phyloP scores from a whole-genome alignment of 2,888 invertebrate species.

The Branchipolynoe longqiensis region DNA sequence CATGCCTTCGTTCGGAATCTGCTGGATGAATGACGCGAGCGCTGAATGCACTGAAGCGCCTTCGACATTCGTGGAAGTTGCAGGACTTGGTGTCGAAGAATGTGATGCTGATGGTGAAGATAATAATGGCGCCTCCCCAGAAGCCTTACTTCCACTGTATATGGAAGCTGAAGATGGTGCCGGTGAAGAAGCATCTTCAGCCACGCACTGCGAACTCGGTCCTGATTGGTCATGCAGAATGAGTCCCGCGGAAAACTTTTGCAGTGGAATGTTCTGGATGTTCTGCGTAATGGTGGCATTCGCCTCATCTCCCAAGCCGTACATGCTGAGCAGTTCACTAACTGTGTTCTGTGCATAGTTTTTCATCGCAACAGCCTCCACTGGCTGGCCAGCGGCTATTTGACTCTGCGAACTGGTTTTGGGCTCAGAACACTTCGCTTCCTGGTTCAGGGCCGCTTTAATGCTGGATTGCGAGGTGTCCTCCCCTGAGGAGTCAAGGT shows the following conservation, averaged over 20 bases:
- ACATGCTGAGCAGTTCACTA: constrained; percentile 89
- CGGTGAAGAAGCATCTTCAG: no score
- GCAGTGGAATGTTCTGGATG: constrained; percentile 85
- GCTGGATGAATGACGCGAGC: constrained; percentile 18
- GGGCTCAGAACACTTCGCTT: no score
- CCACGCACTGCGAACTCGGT: neutral
- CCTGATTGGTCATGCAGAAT: constrained; percentile 61
- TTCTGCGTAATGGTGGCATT: constrained; percentile 86
- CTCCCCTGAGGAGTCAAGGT: constrained; percentile 17
- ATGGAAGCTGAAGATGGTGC: no score
- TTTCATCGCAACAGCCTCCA: constrained; percentile 86
- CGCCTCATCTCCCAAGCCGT: constrained; percentile 89
- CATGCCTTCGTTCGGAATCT: constrained; percentile 45
- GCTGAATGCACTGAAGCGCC: constrained; percentile 1
- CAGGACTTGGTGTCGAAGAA: neutral
- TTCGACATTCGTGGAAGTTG: neutral
- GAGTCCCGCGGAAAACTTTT: constrained; percentile 87
- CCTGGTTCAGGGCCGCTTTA: no score
- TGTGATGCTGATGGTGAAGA: neutral
- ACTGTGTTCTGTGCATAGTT: constrained; percentile 91
- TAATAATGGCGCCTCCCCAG: neutral
- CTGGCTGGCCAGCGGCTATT: constrained; percentile 17
- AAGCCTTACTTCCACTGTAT: no score
- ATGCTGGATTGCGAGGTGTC: neutral
- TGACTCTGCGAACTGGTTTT: neutral